Evolutionary conservation across 1,140 invertebrate species (phyloP).

Genomic region (Ruditapes philippinarum): DNA sequence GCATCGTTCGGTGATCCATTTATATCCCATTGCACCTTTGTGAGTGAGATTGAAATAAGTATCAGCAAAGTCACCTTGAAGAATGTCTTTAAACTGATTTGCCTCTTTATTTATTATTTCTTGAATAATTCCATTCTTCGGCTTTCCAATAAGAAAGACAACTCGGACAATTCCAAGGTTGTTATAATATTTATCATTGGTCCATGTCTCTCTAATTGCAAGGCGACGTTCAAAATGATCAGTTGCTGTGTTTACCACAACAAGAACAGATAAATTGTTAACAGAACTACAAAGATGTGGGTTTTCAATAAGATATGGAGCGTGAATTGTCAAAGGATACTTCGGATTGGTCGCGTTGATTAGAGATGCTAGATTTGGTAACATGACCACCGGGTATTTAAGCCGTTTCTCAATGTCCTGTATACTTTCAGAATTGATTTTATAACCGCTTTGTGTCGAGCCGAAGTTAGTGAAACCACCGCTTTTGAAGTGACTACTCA

Average conservation of each 20-base stretch:
- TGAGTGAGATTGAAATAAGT: slow-evolving; percentile 75
- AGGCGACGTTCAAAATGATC: background rate
- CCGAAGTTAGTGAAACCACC: no score
- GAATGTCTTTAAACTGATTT: slow-evolving; percentile 63
- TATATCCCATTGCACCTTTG: slow-evolving; percentile 93
- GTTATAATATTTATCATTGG: slow-evolving; percentile 57
- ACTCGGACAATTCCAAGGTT: background rate
- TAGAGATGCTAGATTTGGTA: background rate
- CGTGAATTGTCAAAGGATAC: background rate
- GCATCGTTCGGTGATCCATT: slow-evolving; percentile 92
- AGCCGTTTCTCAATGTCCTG: no score
- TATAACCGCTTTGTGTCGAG: no score
- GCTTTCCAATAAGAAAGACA: slow-evolving; percentile 89
- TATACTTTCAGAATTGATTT: no score
- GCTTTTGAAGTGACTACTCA: no score
- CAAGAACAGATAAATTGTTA: slow-evolving; percentile 28
- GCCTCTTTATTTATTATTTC: slow-evolving; percentile 53
- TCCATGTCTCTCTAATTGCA: slow-evolving; percentile 79
- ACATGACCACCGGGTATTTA: background rate
- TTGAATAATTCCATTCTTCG: slow-evolving; percentile 80
- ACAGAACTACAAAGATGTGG: background rate
- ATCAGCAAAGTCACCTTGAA: slow-evolving; percentile 47
- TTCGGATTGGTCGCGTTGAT: background rate
- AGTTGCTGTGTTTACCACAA: slow-evolving; percentile 73
- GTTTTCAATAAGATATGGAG: background rate